These are phyloP conservation scores for Galerucella calmariensis DNA, from an alignment of 2,888 invertebrate genomes.

Conservation along the genomic window DNA sequence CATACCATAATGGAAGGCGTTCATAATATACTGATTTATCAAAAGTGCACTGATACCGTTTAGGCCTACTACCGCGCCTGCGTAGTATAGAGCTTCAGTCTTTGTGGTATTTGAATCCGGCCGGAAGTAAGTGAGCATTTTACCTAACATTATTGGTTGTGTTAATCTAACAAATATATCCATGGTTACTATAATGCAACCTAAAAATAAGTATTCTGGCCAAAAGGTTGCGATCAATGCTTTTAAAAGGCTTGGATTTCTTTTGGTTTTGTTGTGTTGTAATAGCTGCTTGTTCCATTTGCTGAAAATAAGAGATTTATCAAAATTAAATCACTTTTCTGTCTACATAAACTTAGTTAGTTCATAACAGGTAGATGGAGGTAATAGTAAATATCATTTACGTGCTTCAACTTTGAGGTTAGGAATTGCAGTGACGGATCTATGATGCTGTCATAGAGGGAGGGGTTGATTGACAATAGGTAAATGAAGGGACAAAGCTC, in stretches of 20 bases:
- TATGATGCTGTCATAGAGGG: too few species aligned
- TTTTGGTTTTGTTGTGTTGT: slow-evolving; percentile 68
- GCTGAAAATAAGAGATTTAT: slow-evolving; percentile 63
- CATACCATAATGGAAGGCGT: slow-evolving; percentile 82
- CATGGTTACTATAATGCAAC: slow-evolving; percentile 72
- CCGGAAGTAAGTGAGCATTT: slow-evolving; percentile 75
- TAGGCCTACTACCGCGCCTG: slow-evolving; percentile 69
- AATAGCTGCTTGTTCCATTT: slow-evolving; percentile 76
- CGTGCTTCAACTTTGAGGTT: too few species aligned
- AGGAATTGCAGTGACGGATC: too few species aligned
- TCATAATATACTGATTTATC: slow-evolving; percentile 75
- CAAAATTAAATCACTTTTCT: not conserved
- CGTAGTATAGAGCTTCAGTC: slow-evolving; percentile 73
- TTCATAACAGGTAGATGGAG: too few species aligned
- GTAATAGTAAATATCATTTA: too few species aligned
- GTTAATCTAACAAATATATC: slow-evolving; percentile 71
- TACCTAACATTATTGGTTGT: slow-evolving; percentile 75
- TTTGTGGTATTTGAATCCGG: slow-evolving; percentile 64
- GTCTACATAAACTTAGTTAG: too few species aligned
- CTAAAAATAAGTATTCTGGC: slow-evolving; percentile 73
- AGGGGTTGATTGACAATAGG: too few species aligned
- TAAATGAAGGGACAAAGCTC: too few species aligned
- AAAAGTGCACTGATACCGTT: slow-evolving; percentile 70
- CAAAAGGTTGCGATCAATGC: slow-evolving; percentile 76
- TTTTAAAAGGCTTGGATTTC: slow-evolving; percentile 73